Evolutionary conservation across 2,888 invertebrate species (phyloP), one percentile per base, ranked within the genome.

Genomic region (Falcaria lacertinaria): DNA sequence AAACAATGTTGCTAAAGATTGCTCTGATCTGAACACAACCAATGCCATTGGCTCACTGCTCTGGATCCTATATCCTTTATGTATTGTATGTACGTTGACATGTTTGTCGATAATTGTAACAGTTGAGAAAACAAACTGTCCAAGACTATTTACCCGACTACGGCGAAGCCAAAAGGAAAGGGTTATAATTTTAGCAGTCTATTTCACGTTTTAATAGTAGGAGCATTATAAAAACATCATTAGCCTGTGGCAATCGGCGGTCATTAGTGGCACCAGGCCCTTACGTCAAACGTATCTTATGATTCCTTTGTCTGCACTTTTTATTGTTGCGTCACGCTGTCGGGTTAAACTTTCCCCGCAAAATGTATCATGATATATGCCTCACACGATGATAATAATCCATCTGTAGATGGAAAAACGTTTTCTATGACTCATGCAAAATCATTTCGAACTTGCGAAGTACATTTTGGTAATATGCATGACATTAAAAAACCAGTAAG

Each of bases 301-400:
- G 80, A 87, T 86, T 87, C 80, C 85, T 87, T 88, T 88, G 88
- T 88, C 80, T 71, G 60, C 66, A 77, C 80, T 84, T 85, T n/a
- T 84, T 77, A 87, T 83, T 80, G 84, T 87, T 87, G 78, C 85
- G 77, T 86, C 87, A 85, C 70, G 63, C 73, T 72, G 62, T 72
- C 74, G 71, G 74, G 72, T 69, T 76, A 68, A 69, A 78, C 88
- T 88, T 88, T 89, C 88, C 81, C 83, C 73, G 69, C 77, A 74
- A 81, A 74, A 77, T 71, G 71, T 74, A 67, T 60, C 64, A 67
- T 70, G n/a, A 22, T 22, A n/a, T 8, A 65, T 81, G 81, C 81
- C 69, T 80, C 80, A 80, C 65, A 58, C 52, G 52, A 45, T 67
- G 57, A 69, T 69, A 64, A 69, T 62, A 56, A 54, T n/a, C n/a